Base-by-base conservation (phyloP, 2,797 vertebrate species). In the Champsocephalus esox region DNA sequence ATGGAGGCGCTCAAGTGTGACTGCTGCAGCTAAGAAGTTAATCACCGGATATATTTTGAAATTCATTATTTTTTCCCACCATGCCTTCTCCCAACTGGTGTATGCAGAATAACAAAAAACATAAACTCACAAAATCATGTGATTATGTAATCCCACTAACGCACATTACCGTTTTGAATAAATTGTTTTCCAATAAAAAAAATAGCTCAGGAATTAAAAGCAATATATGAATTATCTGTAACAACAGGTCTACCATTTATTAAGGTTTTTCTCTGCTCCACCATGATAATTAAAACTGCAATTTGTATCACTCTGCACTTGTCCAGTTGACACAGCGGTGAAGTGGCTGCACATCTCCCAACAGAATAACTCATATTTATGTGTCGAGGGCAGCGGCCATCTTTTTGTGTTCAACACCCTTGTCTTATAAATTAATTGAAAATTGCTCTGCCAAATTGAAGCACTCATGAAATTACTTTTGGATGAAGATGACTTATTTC, bases 351-450 rank as follows among this genome's bases (percentile, higher is more conserved):
- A 57, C 14, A 5, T 21, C 46, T 78, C 59, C 73, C 41, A 50
- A 43, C 17, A 41, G 45, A 72, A 60, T 43, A 66, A 6, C 38
- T 12, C 49, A 16, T 62, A 14, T 66, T 66, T 45, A 9, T 57
- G 17, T 55, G 55, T 64, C 72, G 13, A 34, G 17, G 21, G 48
- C 52, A 34, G 28, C 12, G 0, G 81, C 66, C 57, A 80, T 62
- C 12, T 81, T 74, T 91, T 60, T 68, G 38, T 68, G 28, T 86
- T 86, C 84, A 87, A 88, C 76, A 73, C 65, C 66, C 72, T 82
- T 75, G 70, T 85, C 79, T 69, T 76, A 75, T 79, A 82, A 90
- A 92, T 91, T 77, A 89, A 89, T 86, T 82, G 78, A 67, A 75
- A 84, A 83, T 84, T 82, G 71, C 61, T 58, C 34, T 21, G 58